These are phyloP conservation scores for Vidua macroura DNA, from an alignment of 2,113 vertebrate genomes.

Conservation along the genomic window DNA sequence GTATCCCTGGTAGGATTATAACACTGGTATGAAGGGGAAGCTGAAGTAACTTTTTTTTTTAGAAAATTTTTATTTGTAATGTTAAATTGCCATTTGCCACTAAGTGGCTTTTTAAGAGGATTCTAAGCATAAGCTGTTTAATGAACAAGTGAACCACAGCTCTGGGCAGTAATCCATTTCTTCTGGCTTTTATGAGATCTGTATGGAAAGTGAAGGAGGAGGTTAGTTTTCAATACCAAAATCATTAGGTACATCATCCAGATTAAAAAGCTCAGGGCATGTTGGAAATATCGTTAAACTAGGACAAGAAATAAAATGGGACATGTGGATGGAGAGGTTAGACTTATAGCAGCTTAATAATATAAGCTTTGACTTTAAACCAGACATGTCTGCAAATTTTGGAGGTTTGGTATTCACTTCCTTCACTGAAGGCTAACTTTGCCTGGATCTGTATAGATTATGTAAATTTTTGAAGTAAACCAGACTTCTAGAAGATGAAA, in stretches of 20 bases:
- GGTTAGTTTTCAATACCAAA: slow-evolving; percentile 20
- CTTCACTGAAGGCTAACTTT: slow-evolving; percentile 9
- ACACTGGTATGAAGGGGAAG: not conserved
- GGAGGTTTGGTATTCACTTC: slow-evolving; percentile 3
- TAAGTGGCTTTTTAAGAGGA: slow-evolving; percentile 59
- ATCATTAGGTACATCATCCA: slow-evolving; percentile 17
- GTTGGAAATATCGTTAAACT: not conserved
- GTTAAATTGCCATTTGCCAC: slow-evolving; percentile 24
- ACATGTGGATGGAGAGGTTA: not conserved
- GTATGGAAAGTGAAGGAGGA: not conserved
- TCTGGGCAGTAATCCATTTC: slow-evolving; percentile 52
- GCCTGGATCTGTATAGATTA: slow-evolving; percentile 26
- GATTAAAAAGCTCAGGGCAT: slow-evolving; percentile 1
- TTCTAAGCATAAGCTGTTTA: slow-evolving; percentile 43
- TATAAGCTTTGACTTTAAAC: slow-evolving; percentile 17
- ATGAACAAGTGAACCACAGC: slow-evolving; percentile 35
- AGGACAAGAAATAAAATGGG: not conserved
- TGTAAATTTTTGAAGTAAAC: slow-evolving; percentile 54
- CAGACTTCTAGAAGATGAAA: slow-evolving; percentile 49
- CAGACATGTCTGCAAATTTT: not conserved
- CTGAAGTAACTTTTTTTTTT: not conserved
- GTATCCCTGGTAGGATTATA: not conserved
- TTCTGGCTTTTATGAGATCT: slow-evolving; percentile 15
- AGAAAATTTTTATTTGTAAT: slow-evolving; percentile 17
- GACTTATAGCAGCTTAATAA: not conserved